Conservation (phyloP, 2,797 vertebrate species). For the Percopsis omiscomaycus region DNA sequence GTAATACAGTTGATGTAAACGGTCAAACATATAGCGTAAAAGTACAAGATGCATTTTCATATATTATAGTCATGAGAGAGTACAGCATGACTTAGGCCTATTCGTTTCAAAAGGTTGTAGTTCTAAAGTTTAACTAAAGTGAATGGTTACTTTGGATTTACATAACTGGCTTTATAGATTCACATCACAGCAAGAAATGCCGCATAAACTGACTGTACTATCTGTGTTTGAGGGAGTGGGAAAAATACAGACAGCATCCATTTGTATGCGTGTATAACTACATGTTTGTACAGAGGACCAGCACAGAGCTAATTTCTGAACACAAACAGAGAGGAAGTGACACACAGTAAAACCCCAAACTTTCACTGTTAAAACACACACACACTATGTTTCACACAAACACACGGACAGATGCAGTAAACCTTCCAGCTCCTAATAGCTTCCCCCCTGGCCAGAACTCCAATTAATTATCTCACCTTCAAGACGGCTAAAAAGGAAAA, state of each 20-base stretch:
- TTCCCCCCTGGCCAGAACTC: not conserved
- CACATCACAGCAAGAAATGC: too few species aligned
- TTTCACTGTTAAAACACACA: slow-evolving; percentile 29
- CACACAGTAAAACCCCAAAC: slow-evolving; percentile 46
- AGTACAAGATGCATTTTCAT: too few species aligned
- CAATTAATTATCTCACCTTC: not conserved
- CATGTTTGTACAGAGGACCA: slow-evolving; percentile 10
- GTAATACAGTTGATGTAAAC: too few species aligned
- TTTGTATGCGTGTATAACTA: slow-evolving; percentile 12
- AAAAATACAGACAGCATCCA: too few species aligned
- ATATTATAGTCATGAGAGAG: too few species aligned
- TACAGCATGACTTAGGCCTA: too few species aligned
- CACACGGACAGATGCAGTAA: not conserved
- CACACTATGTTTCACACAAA: not conserved
- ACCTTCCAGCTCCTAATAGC: not conserved
- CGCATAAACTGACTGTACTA: too few species aligned
- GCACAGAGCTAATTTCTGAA: slow-evolving; percentile 43
- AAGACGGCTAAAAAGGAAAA: not conserved
- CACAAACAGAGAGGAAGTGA: slow-evolving; percentile 53
- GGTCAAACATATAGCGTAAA: too few species aligned
- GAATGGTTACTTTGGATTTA: too few species aligned
- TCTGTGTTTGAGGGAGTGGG: slow-evolving; percentile 5
- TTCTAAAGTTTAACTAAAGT: too few species aligned
- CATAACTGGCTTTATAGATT: too few species aligned
- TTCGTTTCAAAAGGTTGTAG: too few species aligned